Conservation (phyloP, 2,888 invertebrate species). For the Vandiemenella viatica region DNA sequence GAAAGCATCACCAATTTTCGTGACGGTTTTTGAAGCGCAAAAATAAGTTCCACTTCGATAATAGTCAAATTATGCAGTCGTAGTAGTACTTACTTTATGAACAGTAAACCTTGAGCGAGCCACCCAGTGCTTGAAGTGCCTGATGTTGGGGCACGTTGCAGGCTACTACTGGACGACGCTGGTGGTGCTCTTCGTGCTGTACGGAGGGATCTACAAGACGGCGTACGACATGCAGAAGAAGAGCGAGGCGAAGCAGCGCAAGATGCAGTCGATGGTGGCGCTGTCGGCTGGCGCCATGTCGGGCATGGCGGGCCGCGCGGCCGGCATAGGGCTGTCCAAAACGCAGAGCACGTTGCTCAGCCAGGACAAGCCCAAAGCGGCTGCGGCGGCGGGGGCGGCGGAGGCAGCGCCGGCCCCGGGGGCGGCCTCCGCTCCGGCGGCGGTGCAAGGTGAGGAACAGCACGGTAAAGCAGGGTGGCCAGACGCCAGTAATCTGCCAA, state of each 20-base stretch:
- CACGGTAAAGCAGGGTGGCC: too few species aligned
- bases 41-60: too few species aligned
- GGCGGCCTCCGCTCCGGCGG: not conserved
- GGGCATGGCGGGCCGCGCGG: conserved; percentile 76
- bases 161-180: conserved; percentile 95
- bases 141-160: too few species aligned
- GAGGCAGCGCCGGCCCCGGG: conserved; percentile 14
- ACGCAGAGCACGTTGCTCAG: conserved; percentile 50
- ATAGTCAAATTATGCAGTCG: too few species aligned
- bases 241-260: conserved; percentile 87
- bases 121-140: too few species aligned
- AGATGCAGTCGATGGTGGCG: conserved; percentile 90
- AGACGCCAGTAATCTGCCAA: too few species aligned
- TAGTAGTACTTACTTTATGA: too few species aligned
- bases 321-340: conserved; percentile 72
- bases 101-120: too few species aligned
- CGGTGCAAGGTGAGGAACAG: too few species aligned
- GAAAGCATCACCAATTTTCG: too few species aligned
- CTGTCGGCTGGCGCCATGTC: conserved; percentile 80
- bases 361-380: conserved; percentile 52
- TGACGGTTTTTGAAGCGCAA: too few species aligned
- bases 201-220: conserved; percentile 93
- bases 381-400: conserved; percentile 28
- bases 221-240: conserved; percentile 96
- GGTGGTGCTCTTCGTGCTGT: conserved; percentile 85